Evolutionary conservation across 2,797 vertebrate species (phyloP).

Genomic region (Sebastes kiyomatsui): DNA sequence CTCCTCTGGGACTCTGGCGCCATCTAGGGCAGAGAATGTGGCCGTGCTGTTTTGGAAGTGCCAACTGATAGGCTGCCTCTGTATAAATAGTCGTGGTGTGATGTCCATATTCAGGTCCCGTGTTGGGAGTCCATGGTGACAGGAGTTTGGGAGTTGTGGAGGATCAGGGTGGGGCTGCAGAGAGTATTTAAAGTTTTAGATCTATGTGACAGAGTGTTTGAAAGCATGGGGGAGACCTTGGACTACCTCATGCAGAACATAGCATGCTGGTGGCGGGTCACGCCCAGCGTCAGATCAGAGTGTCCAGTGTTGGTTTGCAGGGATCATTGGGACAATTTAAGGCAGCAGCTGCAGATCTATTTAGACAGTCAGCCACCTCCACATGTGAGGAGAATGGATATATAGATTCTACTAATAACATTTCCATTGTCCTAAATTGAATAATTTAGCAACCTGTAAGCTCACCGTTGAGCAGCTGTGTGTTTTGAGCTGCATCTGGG

Average conservation of each 20-base stretch:
- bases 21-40: slow-evolving; percentile 85
- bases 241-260: slow-evolving; percentile 65
- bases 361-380: background rate
- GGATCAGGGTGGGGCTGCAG: slow-evolving; percentile 73
- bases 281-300: slow-evolving; percentile 68
- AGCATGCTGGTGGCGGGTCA: slow-evolving; percentile 59
- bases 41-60: slow-evolving; percentile 33
- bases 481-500: slow-evolving; percentile 45
- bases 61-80: slow-evolving; percentile 68
- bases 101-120: slow-evolving; percentile 80
- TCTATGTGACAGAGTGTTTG: slow-evolving; percentile 30
- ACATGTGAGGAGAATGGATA: background rate
- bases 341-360: slow-evolving; percentile 66
- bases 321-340: slow-evolving; percentile 61
- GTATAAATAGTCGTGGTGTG: slow-evolving; percentile 85
- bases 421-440: background rate
- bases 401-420: background rate
- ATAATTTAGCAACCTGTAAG: background rate
- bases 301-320: slow-evolving; percentile 50
- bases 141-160: slow-evolving; percentile 47
- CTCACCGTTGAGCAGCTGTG: background rate
- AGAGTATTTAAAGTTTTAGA: slow-evolving; percentile 79
- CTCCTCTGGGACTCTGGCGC: slow-evolving; percentile 65
- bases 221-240: slow-evolving; percentile 63
- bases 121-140: slow-evolving; percentile 67